These are phyloP conservation scores for Lepisosteus oculatus DNA, from an alignment of 2,113 vertebrate species.

Conservation along the genomic window DNA sequence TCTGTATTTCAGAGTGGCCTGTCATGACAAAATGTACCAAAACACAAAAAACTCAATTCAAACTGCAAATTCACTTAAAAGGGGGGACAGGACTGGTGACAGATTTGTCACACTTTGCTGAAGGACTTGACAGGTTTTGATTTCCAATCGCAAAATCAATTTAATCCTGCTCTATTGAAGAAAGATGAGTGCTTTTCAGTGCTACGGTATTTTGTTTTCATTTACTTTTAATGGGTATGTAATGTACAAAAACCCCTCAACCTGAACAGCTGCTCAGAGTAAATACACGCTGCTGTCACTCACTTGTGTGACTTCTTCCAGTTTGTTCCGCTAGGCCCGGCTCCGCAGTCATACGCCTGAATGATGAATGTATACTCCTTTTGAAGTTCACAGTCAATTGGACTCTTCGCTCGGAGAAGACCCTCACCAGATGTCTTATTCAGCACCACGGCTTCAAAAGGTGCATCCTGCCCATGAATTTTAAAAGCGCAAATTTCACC, in stretches of 20 bases:
- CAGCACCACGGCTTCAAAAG: conserved; percentile 90
- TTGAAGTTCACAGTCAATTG: conserved; percentile 91
- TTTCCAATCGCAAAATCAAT: neutral
- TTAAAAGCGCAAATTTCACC: conserved; percentile 97
- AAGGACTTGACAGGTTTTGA: neutral
- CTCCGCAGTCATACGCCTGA: conserved; percentile 93
- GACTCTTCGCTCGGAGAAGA: conserved; percentile 76
- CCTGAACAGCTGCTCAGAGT: neutral
- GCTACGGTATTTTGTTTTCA: conserved; percentile 21
- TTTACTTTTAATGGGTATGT: conserved; percentile 9
- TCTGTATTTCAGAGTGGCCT: too few relatives aligned
- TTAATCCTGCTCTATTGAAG: conserved; percentile 1
- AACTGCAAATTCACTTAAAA: too few relatives aligned
- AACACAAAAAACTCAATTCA: too few relatives aligned
- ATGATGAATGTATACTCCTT: conserved; percentile 97
- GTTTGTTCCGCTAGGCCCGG: conserved; percentile 73
- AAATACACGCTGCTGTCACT: conserved; percentile 45
- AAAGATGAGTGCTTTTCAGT: neutral
- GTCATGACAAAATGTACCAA: too few relatives aligned
- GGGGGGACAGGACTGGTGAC: too few relatives aligned
- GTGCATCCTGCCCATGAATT: conserved; percentile 86
- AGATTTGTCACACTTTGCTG: neutral
- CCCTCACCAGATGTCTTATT: conserved; percentile 94
- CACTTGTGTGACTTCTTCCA: conserved; percentile 98
- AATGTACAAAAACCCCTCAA: conserved; percentile 10